Evolutionary conservation across 2,888 invertebrate species (phyloP).

Genomic region (Nomada lathburiana): DNA sequence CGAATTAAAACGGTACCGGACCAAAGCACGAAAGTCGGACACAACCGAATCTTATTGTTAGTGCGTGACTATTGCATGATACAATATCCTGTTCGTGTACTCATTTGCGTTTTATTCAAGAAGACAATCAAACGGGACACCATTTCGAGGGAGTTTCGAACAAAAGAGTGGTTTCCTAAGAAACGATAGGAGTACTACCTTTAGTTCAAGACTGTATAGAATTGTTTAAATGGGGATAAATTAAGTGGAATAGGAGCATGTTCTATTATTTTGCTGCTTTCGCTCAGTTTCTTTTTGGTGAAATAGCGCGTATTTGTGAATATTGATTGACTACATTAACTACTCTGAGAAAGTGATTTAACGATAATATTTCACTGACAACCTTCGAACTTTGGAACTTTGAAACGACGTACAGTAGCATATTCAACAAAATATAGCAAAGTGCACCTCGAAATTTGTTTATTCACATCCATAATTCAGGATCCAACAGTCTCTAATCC

Average conservation of each 20-base stretch:
- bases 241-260: background rate
- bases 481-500: no score
- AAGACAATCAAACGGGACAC: conserved; percentile 29
- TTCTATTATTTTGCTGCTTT: background rate
- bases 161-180: conserved; percentile 12
- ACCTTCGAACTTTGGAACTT: no score
- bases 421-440: no score
- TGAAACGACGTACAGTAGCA: no score
- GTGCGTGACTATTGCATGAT: conserved; percentile 15
- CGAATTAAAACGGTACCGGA: conserved; percentile 62
- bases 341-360: background rate
- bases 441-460: no score
- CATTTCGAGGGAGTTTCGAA: background rate
- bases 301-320: background rate
- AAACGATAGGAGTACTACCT: background rate
- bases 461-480: no score
- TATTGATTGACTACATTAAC: background rate
- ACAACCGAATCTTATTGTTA: conserved; percentile 45
- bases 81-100: conserved; percentile 21
- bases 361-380: background rate
- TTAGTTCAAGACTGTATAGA: background rate
- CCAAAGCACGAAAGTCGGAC: conserved; percentile 51
- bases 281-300: background rate
- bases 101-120: conserved; percentile 30
- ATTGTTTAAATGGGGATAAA: background rate